These are phyloP conservation scores for Andrena minutula DNA, from an alignment of 2,888 invertebrate species.

Conservation along the genomic window DNA sequence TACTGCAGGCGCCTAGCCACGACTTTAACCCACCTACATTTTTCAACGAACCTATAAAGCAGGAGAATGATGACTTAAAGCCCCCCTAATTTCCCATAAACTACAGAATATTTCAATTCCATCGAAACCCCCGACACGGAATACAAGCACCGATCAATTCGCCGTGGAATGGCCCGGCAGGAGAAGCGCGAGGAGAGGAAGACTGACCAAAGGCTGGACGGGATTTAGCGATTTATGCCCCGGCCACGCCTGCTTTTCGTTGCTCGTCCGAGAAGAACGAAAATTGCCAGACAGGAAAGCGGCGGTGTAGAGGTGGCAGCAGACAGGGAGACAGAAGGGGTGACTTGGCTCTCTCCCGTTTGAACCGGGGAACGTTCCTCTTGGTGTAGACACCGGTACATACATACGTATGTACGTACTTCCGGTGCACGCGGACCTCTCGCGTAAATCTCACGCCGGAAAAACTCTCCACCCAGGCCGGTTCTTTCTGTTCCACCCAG, in stretches of 20 bases:
- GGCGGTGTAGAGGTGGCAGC: conserved; percentile 13
- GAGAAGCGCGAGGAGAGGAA: conserved; percentile 23
- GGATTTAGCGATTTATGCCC: conserved; percentile 71
- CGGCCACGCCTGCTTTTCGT: conserved; percentile 70
- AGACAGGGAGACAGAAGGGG: conserved; percentile 27
- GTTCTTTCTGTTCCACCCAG: conserved; percentile 32
- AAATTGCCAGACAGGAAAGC: conserved; percentile 62
- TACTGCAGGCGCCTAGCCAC: too few relatives aligned
- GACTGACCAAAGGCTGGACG: conserved; percentile 45
- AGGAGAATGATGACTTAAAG: too few relatives aligned
- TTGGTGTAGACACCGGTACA: conserved; percentile 51
- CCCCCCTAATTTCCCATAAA: too few relatives aligned
- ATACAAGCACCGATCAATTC: too few relatives aligned
- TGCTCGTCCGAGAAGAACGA: conserved; percentile 61
- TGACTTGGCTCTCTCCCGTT: conserved; percentile 45
- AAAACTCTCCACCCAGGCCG: conserved; percentile 63
- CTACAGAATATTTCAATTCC: too few relatives aligned
- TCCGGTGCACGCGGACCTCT: conserved; percentile 69
- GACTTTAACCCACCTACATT: too few relatives aligned
- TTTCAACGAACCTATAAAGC: too few relatives aligned
- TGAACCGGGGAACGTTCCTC: conserved; percentile 57
- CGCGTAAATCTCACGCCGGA: conserved; percentile 73
- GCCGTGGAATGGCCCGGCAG: conserved; percentile 14
- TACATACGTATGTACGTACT: conserved; percentile 67
- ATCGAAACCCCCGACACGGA: too few relatives aligned